These are phyloP conservation scores for Atta colombica DNA, from an alignment of 1,140 invertebrate genomes.

Conservation along the genomic window DNA sequence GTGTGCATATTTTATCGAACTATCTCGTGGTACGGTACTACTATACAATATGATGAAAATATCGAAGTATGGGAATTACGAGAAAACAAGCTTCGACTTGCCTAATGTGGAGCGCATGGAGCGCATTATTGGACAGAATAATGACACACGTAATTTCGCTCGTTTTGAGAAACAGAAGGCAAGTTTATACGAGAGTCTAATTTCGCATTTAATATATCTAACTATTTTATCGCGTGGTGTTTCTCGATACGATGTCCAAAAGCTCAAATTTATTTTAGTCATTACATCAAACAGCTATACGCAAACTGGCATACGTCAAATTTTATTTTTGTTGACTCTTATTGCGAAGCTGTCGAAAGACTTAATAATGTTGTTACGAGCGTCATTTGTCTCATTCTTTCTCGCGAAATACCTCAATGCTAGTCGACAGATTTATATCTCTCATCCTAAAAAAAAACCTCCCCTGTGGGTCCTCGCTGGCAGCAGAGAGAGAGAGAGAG, in stretches of 20 bases:
- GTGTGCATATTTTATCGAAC: conserved; percentile 42
- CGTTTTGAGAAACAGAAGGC: conserved; percentile 10
- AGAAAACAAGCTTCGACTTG: conserved; percentile 22
- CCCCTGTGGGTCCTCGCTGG: conserved; percentile 44
- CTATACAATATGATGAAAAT: conserved; percentile 36
- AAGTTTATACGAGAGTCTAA: neutral
- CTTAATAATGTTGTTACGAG: conserved; percentile 11
- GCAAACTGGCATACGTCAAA: conserved; percentile 2
- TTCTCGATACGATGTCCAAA: neutral
- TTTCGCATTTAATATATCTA: neutral
- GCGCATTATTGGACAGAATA: conserved; percentile 10
- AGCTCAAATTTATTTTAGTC: conserved; percentile 1
- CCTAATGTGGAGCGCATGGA: neutral
- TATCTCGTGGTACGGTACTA: neutral
- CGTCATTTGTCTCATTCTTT: conserved; percentile 38
- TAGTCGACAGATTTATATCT: conserved; percentile 45
- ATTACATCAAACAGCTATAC: neutral
- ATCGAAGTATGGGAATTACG: conserved; percentile 13
- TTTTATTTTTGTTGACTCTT: conserved; percentile 19
- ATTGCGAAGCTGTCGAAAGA: conserved; percentile 14
- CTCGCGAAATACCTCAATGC: conserved; percentile 3
- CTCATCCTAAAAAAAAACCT: neutral
- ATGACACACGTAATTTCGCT: neutral
- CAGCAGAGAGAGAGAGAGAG: conserved; percentile 74
- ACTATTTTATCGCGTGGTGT: neutral